Evolutionary conservation across 2,797 vertebrate species (phyloP).

Genomic region (Dicrostonyx torquatus): DNA sequence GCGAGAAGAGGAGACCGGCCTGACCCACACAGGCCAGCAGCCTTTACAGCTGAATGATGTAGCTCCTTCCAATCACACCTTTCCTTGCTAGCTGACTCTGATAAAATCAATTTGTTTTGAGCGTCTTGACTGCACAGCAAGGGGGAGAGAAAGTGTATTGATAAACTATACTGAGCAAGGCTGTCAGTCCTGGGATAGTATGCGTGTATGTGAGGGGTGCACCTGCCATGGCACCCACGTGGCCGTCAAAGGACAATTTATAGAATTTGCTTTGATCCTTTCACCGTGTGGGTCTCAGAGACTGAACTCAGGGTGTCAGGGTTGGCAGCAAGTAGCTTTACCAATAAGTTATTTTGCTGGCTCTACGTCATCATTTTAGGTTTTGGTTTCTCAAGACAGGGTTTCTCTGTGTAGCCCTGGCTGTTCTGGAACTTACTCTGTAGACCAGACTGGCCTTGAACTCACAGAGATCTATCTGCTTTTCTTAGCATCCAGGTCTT

Average conservation of each 20-base stretch:
- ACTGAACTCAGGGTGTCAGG: too few relatives aligned
- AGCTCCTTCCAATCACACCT: background rate
- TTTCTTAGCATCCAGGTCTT: background rate
- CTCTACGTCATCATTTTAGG: background rate
- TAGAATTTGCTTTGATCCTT: background rate
- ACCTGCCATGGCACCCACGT: background rate
- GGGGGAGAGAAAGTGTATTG: slow-evolving; percentile 10
- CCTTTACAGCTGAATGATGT: background rate
- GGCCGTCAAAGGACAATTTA: too few relatives aligned
- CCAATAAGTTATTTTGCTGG: background rate
- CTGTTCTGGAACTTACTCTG: background rate
- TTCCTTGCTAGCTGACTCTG: background rate
- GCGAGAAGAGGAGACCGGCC: background rate
- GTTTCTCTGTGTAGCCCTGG: background rate
- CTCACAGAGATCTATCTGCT: background rate
- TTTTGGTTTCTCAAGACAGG: background rate
- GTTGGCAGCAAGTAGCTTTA: background rate
- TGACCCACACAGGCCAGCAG: background rate
- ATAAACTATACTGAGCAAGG: background rate
- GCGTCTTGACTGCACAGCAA: background rate
- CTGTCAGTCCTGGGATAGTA: background rate
- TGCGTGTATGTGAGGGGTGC: background rate
- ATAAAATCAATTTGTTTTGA: slow-evolving; percentile 50
- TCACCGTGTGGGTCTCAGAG: background rate
- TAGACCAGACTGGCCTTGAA: background rate